Conservation (phyloP, 2,113 vertebrate species). For the Gulo gulo region DNA sequence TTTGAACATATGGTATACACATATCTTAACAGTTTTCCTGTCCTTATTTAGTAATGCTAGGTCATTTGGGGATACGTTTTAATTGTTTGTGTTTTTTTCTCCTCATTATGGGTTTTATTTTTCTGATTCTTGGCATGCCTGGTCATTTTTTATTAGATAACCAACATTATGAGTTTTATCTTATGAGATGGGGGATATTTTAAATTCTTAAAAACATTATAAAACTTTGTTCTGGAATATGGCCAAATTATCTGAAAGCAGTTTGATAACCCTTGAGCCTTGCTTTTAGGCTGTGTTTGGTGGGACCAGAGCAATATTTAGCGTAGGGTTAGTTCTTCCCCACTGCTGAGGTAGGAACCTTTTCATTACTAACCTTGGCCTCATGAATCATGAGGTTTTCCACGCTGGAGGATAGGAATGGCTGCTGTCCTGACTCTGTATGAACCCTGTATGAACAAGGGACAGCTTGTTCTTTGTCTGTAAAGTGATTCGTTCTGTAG, state of each 20-base stretch:
- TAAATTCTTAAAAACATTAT: not conserved
- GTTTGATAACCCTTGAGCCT: not conserved
- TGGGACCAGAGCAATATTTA: not conserved
- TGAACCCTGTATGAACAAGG: not conserved
- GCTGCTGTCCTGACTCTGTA: not conserved
- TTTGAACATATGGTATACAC: not conserved
- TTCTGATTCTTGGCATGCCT: not conserved
- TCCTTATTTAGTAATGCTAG: not conserved
- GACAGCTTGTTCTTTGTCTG: not conserved
- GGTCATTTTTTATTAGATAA: not conserved
- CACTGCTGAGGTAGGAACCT: not conserved
- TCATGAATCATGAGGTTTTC: not conserved
- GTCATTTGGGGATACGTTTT: not conserved
- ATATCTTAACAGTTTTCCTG: not conserved
- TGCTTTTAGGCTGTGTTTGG: not conserved
- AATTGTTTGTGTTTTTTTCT: not conserved
- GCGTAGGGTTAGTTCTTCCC: not conserved
- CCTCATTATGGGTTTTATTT: not conserved
- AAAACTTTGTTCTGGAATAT: not conserved
- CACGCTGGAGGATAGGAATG: not conserved
- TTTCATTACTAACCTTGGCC: not conserved
- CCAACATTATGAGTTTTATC: not conserved
- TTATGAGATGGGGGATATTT: not conserved
- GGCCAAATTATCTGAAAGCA: not conserved
- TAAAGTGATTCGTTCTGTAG: not conserved